A percentile compares a stretch with the other conserved stretches of the same genome.
Conservation (phyloP, 2,113 vertebrate genomes). For the Dromiciops gliroides region DNA sequence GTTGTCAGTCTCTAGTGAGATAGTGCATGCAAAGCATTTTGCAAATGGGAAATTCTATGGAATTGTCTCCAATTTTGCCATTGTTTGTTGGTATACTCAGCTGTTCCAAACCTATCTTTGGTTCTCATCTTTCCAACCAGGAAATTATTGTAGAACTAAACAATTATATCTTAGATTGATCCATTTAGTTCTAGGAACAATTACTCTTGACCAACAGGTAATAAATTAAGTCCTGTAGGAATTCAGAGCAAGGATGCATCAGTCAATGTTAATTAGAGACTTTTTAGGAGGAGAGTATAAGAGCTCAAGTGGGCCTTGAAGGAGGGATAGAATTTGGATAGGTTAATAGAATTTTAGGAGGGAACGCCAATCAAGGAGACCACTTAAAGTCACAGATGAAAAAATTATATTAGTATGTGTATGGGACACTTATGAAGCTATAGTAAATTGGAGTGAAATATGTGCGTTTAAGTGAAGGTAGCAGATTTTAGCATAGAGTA, state of each 20-base stretch:
- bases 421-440: not conserved
- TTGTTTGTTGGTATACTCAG: not conserved
- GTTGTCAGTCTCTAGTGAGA: not conserved
- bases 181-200: not conserved
- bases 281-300: not conserved
- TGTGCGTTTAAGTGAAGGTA: not conserved
- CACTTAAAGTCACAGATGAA: not conserved
- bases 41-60: not conserved
- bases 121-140: not conserved
- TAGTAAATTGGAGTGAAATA: not conserved
- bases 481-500: not conserved
- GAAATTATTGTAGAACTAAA: not conserved
- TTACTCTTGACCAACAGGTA: not conserved
- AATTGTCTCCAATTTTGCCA: not conserved
- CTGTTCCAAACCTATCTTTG: not conserved
- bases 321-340: not conserved
- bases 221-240: slow-evolving; percentile 30
- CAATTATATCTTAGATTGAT: not conserved
- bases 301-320: not conserved
- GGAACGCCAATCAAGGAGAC: accelerated
- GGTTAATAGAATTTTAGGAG: not conserved
- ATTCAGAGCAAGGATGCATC: not conserved
- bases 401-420: not conserved
- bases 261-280: not conserved
- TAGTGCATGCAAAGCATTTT: not conserved